These are phyloP conservation scores for Anser cygnoides DNA, from an alignment of 2,113 vertebrate genomes.

Conservation along the genomic window DNA sequence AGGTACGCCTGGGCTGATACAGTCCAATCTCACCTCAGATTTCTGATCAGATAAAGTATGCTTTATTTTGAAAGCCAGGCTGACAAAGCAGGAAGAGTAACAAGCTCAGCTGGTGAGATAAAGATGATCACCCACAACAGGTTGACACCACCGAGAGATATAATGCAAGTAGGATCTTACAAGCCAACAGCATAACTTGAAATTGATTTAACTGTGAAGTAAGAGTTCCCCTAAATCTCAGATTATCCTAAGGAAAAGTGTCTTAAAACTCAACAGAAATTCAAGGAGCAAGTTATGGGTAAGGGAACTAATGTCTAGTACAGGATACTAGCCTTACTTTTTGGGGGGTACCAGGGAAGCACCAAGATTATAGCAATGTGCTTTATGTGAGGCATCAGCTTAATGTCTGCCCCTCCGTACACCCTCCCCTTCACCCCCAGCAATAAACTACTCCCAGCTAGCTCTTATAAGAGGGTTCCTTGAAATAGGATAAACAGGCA, in stretches of 20 bases:
- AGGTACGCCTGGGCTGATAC: background rate
- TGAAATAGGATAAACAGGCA: background rate
- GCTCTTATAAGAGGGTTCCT: background rate
- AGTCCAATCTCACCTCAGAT: background rate
- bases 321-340: background rate
- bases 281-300: background rate
- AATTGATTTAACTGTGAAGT: background rate
- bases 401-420: background rate
- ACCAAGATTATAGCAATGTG: background rate
- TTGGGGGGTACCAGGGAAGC: background rate
- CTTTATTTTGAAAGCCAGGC: constrained; percentile 7
- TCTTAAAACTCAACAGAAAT: background rate
- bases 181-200: background rate
- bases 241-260: background rate
- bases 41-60: background rate
- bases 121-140: background rate
- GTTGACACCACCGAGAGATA: background rate
- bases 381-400: background rate
- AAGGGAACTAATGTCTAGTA: background rate
- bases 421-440: rapidly evolving
- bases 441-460: background rate
- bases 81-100: constrained; percentile 35
- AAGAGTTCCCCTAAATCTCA: background rate
- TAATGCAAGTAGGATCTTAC: background rate
- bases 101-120: background rate